Evolutionary conservation across 1,140 invertebrate genomes (phyloP).

Genomic region (Ceratosolen fusciceps): DNA sequence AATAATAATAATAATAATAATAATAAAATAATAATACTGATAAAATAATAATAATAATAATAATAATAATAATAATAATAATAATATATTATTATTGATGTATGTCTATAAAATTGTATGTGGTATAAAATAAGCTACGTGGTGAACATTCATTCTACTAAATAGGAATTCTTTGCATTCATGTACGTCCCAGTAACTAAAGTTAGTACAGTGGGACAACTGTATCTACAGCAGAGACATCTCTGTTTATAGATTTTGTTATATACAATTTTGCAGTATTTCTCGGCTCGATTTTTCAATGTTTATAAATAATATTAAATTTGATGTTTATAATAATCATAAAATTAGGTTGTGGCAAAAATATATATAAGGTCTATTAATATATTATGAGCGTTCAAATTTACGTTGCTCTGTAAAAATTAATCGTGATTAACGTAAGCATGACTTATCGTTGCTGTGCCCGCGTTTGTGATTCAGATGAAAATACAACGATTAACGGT

Average conservation of each 20-base stretch:
- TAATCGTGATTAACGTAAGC: neutral
- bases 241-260: neutral
- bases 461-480: slow-evolving; percentile 46
- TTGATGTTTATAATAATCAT: too few relatives aligned
- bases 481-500: slow-evolving; percentile 50
- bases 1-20: too few relatives aligned
- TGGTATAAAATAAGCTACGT: too few relatives aligned
- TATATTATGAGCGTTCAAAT: neutral
- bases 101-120: too few relatives aligned
- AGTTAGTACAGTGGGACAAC: too few relatives aligned
- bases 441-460: slow-evolving; percentile 46
- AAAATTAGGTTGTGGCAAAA: neutral
- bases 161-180: too few relatives aligned
- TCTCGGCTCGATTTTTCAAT: neutral
- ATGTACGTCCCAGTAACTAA: too few relatives aligned
- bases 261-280: neutral
- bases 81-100: too few relatives aligned
- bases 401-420: neutral
- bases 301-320: neutral
- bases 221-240: neutral
- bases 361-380: neutral
- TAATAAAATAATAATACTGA: too few relatives aligned
- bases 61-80: too few relatives aligned
- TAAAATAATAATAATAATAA: too few relatives aligned
- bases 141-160: too few relatives aligned